Evolutionary conservation across 2,113 vertebrate species (phyloP), one percentile per base, ranked within the genome.

Genomic region (Hippolais icterina): DNA sequence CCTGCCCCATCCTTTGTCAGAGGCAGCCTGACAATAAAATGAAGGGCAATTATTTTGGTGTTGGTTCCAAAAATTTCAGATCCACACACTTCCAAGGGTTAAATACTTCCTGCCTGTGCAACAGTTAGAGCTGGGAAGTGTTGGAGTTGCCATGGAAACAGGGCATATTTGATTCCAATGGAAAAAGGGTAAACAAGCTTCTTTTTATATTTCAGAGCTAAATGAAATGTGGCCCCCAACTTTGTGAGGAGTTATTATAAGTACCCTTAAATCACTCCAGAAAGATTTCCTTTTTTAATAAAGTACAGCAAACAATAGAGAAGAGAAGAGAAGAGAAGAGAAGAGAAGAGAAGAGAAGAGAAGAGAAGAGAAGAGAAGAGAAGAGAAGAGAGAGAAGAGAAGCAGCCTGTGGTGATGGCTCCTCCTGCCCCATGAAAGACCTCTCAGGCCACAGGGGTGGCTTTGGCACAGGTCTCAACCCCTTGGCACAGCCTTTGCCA

Each of bases 81-180:
- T 63, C 64, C 9, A 1, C 49, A 35, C 31, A 44, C 59, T 84
- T 84, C 41, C 83, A 81, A 96, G 91, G 86, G 96, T 97, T 97
- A 96, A 97, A 84, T 44, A 4, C 75, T 77, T 78, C 60, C 81
- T 44, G 57, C 25, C 82, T 77, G 85, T 59, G 76, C 74, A 82
- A 91, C 86, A 89, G 92, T 88, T 82, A 44, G 91, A 88, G 82
- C 89, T 78, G 21, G 77, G 83, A 91, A 90, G 85, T 90, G 88
- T 81, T 77, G 60, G 64, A 35, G 96, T 96, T 96, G 83, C 96
- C 92, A 97, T 96, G 59, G 96, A 83, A 96, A 97, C 96, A 47
- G 71, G 41, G 42, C 60, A 84, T 46, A 49, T 81, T 94, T 64
- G 92, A 89, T 83, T 93, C 72, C 63, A 75, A 64, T 77, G 29